These are phyloP conservation scores for Bellardia bayeri DNA, from an alignment of 2,888 invertebrate genomes.

Conservation along the genomic window DNA sequence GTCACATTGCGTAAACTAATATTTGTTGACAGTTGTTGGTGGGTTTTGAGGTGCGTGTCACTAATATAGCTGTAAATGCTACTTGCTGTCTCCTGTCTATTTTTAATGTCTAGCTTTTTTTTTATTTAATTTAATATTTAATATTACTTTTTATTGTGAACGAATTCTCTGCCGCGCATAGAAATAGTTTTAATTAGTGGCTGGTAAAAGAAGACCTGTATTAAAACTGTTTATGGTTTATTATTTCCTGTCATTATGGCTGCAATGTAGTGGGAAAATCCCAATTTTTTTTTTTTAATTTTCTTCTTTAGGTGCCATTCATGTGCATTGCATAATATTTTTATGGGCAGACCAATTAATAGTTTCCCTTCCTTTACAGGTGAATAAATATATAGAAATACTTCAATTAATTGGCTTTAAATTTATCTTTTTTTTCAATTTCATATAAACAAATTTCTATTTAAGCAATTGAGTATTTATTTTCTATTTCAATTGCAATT, in stretches of 20 bases:
- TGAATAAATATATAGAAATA: not conserved
- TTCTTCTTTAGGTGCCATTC: slow-evolving; percentile 1
- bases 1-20: slow-evolving; percentile 50
- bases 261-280: slow-evolving; percentile 63
- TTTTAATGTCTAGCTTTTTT: slow-evolving; percentile 48
- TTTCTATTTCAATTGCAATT: too few species aligned
- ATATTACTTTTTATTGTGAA: slow-evolving; percentile 39
- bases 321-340: slow-evolving; percentile 31
- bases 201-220: slow-evolving; percentile 37
- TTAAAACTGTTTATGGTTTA: slow-evolving; percentile 60
- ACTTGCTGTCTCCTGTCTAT: slow-evolving; percentile 36
- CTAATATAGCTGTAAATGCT: slow-evolving; percentile 60
- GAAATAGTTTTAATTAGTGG: slow-evolving; percentile 70
- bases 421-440: not conserved
- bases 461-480: not conserved
- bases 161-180: slow-evolving; percentile 51
- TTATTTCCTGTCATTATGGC: slow-evolving; percentile 62
- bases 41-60: slow-evolving; percentile 40
- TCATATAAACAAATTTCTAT: not conserved
- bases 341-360: slow-evolving; percentile 14
- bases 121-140: slow-evolving; percentile 52
- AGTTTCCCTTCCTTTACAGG: slow-evolving; percentile 39
- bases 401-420: not conserved
- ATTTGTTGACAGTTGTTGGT: slow-evolving; percentile 53
- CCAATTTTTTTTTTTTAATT: not conserved